Evolutionary conservation across 2,797 vertebrate species (phyloP).

Genomic region (Malacoraja senta): DNA sequence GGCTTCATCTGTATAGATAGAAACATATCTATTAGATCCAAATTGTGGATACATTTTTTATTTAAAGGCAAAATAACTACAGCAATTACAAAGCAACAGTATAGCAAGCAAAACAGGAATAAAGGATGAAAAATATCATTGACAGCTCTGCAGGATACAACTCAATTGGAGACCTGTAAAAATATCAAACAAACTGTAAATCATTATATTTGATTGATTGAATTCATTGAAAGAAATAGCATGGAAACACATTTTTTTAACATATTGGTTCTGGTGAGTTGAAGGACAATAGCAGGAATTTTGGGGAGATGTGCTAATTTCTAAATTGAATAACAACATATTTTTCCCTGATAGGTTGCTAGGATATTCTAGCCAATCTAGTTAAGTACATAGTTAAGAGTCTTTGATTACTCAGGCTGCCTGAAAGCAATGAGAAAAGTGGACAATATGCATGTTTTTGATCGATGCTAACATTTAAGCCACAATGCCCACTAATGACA

Average conservation of each 20-base stretch:
- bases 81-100: neutral
- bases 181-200: neutral
- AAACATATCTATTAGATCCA: neutral
- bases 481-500: neutral
- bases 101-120: neutral
- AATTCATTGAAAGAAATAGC: too few species aligned
- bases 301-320: neutral
- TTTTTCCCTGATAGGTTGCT: neutral
- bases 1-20: neutral
- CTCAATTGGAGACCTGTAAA: neutral
- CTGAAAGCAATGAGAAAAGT: neutral
- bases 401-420: neutral
- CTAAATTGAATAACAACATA: neutral
- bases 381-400: neutral
- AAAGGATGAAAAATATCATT: neutral
- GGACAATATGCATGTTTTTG: neutral
- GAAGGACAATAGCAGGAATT: neutral
- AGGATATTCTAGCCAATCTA: neutral
- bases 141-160: neutral
- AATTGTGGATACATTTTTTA: neutral
- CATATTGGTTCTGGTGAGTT: neutral
- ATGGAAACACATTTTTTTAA: neutral
- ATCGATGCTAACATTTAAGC: neutral
- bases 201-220: neutral
- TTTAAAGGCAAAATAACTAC: neutral